Evolutionary conservation across 2,888 invertebrate genomes (phyloP).

Genomic region (Amiota minor): DNA sequence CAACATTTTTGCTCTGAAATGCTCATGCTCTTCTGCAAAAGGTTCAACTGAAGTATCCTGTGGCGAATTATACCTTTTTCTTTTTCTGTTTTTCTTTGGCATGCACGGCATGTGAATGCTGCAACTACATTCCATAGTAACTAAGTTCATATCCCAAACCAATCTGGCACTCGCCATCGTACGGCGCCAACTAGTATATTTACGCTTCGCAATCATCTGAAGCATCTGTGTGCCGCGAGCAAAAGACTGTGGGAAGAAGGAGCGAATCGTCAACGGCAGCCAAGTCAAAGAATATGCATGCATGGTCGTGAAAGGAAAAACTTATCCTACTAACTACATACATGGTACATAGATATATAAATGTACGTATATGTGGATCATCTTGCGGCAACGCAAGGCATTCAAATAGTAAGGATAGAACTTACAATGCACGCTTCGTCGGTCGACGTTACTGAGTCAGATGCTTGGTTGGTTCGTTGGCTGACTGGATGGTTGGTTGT

Average conservation of each 20-base stretch:
- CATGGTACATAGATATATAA: neutral
- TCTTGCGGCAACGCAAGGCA: neutral
- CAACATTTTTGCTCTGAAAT: too few relatives aligned
- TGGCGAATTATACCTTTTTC: constrained; percentile 62
- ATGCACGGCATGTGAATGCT: constrained; percentile 33
- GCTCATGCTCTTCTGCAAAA: constrained; percentile 36
- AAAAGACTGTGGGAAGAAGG: neutral
- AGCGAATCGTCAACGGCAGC: neutral
- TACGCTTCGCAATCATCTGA: constrained; percentile 33
- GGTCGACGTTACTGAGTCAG: neutral
- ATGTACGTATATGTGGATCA: neutral
- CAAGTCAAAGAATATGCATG: constrained; percentile 7
- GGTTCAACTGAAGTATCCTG: constrained; percentile 67
- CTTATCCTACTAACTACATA: neutral
- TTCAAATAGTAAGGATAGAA: neutral
- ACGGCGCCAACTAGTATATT: constrained; percentile 17
- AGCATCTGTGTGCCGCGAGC: constrained; percentile 24
- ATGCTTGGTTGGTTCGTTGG: neutral
- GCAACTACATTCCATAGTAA: constrained; percentile 45
- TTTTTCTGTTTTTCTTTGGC: neutral
- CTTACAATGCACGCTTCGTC: neutral
- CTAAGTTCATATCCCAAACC: too few relatives aligned
- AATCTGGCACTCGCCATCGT: constrained; percentile 49
- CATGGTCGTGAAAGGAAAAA: neutral
- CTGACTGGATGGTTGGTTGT: constrained; percentile 6